Evolutionary conservation across 1,140 invertebrate species (phyloP), one percentile per base, ranked within the genome.

Genomic region (Atta texana): DNA sequence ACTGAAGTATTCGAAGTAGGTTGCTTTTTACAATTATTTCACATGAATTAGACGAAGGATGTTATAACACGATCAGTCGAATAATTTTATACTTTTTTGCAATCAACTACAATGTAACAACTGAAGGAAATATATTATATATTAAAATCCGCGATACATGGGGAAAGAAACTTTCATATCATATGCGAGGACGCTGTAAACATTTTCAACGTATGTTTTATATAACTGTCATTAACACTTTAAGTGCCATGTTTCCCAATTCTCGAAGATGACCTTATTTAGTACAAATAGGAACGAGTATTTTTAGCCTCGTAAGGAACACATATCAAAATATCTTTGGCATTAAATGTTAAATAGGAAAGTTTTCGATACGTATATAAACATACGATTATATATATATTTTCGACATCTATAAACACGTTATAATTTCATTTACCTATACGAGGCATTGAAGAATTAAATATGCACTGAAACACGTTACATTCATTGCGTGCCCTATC

Each of bases 401-500:
- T 55, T 61, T 49, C 24, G 53, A 39, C 55, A 51, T 74, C 18
- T 28, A 18, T 34, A 81, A 72, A 82, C 78, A 61, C 16, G 57
- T 61, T 81, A 21, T 61, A 74, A 71, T 57, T 44, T 14, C 80
- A 63, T 84, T 84, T 72, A 84, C 14, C 44, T 61, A 10, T 18
- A 49, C 16, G 68, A 71, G 66, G 71, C 39, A 59, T 34, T 28
- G 28, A 84, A 49, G 55, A 64, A 63, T 74, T 84, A 84, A 84
- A 84, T 84, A 74, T 84, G 28, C 80, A 75, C 63, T 84, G 24
- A 49, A 84, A 84, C 69, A 28, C 44, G 31, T 61, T 82, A 75
- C 80, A 84, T 84, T 84, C 55, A 74, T 84, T 84, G 75, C 28
- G 55, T 28, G 69, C 71, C 39, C 55, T 84, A 84, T 84, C 69